phyloP scores from a whole-genome alignment of 2,797 vertebrate species.

The Lepilemur ruficaudatus region DNA sequence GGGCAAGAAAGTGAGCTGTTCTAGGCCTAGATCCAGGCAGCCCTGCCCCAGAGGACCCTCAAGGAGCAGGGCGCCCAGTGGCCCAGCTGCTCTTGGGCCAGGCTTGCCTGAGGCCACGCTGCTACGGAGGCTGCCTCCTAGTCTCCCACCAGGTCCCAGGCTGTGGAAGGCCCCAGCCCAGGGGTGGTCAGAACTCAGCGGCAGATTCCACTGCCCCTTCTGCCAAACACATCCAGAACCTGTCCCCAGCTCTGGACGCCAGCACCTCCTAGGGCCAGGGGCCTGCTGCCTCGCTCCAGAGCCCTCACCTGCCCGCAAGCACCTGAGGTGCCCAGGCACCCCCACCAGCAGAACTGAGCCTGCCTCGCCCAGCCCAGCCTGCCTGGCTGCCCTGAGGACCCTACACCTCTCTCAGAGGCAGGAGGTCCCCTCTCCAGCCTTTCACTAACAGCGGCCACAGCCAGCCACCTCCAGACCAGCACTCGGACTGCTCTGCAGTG shows the following conservation, averaged over 20 bases:
- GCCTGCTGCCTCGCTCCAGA: not conserved
- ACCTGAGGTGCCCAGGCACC: constrained; percentile 39
- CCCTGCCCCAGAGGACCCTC: not conserved
- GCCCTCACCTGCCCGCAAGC: not conserved
- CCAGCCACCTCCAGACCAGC: constrained; percentile 55
- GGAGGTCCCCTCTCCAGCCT: not conserved
- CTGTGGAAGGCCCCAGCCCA: constrained; percentile 56
- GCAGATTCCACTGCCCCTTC: constrained; percentile 17
- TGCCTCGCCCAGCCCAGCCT: not conserved
- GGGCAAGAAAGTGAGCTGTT: not conserved
- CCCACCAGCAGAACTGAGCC: constrained; percentile 73
- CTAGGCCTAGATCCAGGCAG: not conserved
- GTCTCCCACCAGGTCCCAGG: constrained; percentile 74
- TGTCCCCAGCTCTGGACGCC: constrained; percentile 3
- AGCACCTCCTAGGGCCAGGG: not conserved
- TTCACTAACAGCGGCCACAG: not conserved
- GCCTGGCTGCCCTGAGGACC: not conserved
- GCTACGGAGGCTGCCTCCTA: constrained; percentile 68
- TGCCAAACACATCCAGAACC: constrained; percentile 32
- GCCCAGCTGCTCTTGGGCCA: constrained; percentile 4
- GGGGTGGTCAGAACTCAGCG: constrained; percentile 12
- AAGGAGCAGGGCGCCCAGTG: not conserved
- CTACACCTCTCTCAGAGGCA: not conserved
- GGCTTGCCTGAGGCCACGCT: constrained; percentile 73
- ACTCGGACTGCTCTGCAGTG: not conserved